Evolutionary conservation across 2,113 vertebrate genomes (phyloP).

Genomic region (Sporophila hypoxantha): DNA sequence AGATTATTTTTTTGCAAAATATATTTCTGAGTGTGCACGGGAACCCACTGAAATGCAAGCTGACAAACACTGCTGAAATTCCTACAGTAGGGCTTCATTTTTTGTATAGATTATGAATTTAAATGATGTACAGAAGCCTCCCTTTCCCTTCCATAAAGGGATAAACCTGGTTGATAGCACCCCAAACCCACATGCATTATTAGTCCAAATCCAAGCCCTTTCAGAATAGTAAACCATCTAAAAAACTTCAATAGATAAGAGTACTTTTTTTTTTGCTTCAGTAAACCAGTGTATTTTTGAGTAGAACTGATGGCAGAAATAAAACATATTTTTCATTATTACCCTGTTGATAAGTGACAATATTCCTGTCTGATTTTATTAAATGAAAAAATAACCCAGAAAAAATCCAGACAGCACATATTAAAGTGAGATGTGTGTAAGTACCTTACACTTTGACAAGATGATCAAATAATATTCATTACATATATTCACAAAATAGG

Average conservation of each 20-base stretch:
- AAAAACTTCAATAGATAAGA: background rate
- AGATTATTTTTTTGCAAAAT: background rate
- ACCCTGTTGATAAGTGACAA: background rate
- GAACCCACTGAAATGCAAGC: background rate
- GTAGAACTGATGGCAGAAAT: background rate
- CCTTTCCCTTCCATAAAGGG: background rate
- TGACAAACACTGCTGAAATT: background rate
- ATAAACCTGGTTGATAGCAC: background rate
- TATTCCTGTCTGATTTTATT: background rate
- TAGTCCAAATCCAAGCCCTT: background rate
- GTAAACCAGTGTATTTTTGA: background rate
- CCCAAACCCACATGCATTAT: background rate
- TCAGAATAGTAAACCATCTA: background rate
- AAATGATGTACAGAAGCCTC: background rate
- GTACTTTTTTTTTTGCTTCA: background rate
- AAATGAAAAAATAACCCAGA: background rate
- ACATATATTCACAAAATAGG: background rate
- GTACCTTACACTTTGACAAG: background rate
- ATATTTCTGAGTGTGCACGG: background rate
- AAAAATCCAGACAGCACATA: background rate
- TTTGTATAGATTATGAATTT: background rate
- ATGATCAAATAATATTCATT: conserved; percentile 1
- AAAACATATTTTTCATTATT: conserved; percentile 6
- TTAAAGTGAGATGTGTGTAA: background rate
- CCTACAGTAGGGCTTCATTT: background rate